Evolutionary conservation across 2,797 vertebrate species (phyloP), one percentile per base, ranked within the genome.

Genomic region (Gambelia wislizenii): DNA sequence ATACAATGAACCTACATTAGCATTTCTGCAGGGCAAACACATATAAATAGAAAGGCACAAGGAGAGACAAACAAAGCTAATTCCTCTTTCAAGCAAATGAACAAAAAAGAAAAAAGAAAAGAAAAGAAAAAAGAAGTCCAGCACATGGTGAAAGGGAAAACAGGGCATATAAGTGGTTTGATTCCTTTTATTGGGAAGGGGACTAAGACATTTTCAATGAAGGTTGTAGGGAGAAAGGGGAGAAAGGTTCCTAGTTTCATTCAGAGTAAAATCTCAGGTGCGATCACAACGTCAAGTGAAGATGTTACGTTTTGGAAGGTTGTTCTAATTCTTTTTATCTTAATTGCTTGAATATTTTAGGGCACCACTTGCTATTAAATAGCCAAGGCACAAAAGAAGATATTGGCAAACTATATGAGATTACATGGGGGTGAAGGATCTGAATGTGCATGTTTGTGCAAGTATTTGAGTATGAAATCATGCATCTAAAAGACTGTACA

Each of bases 1-100:
- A 91, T 85, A 72, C 91, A 90, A 93, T 92, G 93, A 94, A 93
- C 86, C 91, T 78, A 39, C 85, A 93, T 95, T 91, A 93, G 89
- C 91, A 93, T 91, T 96, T 96, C 97, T 97, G 92, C 96, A 91
- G 97, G 97, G 97, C 96, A 97, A 97, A 98, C 96, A 94, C 94
- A 94, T 91, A 96, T 97, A 97, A 97, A 97, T 95, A 96, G 96
- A 96, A 96, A 96, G 92, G 95, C 59, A 2, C 87, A 9, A 12
- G 33, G 89, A 91, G 54, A 93, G 97, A 96, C 89, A 93, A 88
- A 80, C 83, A 86, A 89, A 82, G 59, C 54, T n/a, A 67, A 30
- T 18, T 69, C 72, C 77, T 54, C 47, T 76, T 95, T 96, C 92
- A 91, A 85, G 91, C 92, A 95, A 85, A 97, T 20, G 39, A 74